These are phyloP conservation scores for Drosophila prostipennis DNA, from an alignment of 2,888 invertebrate genomes.

Conservation along the genomic window DNA sequence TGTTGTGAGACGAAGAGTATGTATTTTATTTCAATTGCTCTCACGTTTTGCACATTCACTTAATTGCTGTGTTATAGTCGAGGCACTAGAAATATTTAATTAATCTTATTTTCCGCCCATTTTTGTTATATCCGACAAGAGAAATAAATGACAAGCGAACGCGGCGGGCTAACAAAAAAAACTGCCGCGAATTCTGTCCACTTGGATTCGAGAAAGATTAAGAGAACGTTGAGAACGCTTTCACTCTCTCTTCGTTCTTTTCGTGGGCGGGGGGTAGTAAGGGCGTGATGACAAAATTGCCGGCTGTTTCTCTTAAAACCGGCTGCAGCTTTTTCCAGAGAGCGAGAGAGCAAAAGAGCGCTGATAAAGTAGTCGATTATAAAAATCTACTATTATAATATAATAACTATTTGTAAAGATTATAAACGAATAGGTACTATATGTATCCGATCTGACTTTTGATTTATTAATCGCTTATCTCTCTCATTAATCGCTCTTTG, in stretches of 20 bases:
- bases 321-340: constrained; percentile 3
- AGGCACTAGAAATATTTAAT: constrained; percentile 64
- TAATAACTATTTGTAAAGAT: too few relatives aligned
- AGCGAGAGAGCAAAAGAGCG: constrained; percentile 2
- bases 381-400: not conserved
- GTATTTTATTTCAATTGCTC: constrained; percentile 4
- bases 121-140: not conserved
- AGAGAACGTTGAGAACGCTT: constrained; percentile 1
- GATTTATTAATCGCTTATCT: not conserved
- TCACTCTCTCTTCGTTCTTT: not conserved
- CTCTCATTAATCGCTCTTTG: not conserved
- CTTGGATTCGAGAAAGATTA: too few relatives aligned
- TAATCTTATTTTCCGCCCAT: constrained; percentile 49
- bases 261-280: constrained; percentile 9
- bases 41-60: constrained; percentile 30
- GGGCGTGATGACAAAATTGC: constrained; percentile 27
- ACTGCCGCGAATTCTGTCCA: constrained; percentile 28
- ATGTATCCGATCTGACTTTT: not conserved
- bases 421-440: not conserved
- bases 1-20: not conserved
- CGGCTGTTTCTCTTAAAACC: constrained; percentile 19
- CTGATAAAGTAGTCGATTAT: constrained; percentile 1
- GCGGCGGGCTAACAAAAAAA: constrained; percentile 27
- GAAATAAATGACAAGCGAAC: constrained; percentile 45
- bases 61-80: constrained; percentile 26